Evolutionary conservation across 2,113 vertebrate genomes (phyloP), one percentile per base, ranked within the genome.

Genomic region (Larimichthys polyactis): DNA sequence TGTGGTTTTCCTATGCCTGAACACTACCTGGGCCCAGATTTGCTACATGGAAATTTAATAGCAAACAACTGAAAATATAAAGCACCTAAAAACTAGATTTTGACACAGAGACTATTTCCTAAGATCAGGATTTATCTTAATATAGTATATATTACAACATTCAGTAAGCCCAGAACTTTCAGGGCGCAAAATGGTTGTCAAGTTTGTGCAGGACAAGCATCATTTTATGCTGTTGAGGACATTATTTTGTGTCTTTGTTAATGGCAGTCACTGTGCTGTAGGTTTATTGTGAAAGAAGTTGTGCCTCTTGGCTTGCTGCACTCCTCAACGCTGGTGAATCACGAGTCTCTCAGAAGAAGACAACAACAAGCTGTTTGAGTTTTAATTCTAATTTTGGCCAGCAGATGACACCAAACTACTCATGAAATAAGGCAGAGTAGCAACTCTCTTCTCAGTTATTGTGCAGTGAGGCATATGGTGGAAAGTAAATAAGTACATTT

Each of bases 351-450:
- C 49, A 66, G 19, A 59, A 3, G 0, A 8, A 27, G 43, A 78
- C 14, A 78, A 83, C 43, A 72, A 62, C 15, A 8, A 78, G 36
- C 9, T 14, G 16, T 58, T 58, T 43, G 22, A 73, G 57, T 51
- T 27, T 3, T 78, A 32, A 40, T 40, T 58, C 51, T 63, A 44
- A 20, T 36, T 83, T 71, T 82, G 75, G 51, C 93, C 91, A 89
- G 78, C 75, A 93, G 91, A 85, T 78, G 88, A 60, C 90, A 89
- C 79, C 82, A 92, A 75, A 90, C 54, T 15, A 59, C 71, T 40
- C 22, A 19, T 12, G 46, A 64, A 77, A 40, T 24, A 22, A 71
- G 8, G 12, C 29, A 1, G 32, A 54, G 52, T 17, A 54, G 48
- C 46, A 24, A 20, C 36, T 20, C 48, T 1, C 6, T 5, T 54